phyloP scores from a whole-genome alignment of 2,888 invertebrate genomes.

The Drosophila monieri region DNA sequence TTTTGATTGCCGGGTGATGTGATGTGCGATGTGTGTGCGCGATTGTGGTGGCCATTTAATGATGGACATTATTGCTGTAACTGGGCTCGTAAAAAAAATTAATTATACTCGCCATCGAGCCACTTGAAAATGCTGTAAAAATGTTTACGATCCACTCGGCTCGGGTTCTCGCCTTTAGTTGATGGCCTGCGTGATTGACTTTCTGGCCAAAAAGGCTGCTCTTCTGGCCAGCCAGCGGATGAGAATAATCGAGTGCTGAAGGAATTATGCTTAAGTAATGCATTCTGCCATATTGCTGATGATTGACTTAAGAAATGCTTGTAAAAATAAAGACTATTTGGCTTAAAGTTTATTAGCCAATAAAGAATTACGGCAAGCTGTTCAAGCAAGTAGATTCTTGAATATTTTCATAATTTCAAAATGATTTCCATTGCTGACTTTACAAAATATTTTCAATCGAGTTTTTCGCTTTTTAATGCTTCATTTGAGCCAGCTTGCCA shows the following conservation, averaged over 20 bases:
- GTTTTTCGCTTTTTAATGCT: slow-evolving; percentile 20
- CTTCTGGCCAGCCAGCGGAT: not conserved
- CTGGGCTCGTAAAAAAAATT: slow-evolving; percentile 62
- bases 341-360: slow-evolving; percentile 13
- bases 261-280: slow-evolving; percentile 17
- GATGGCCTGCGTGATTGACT: slow-evolving; percentile 39
- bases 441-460: slow-evolving; percentile 14
- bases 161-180: slow-evolving; percentile 15
- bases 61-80: slow-evolving; percentile 55
- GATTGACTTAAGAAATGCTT: not conserved
- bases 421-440: slow-evolving; percentile 6
- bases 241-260: slow-evolving; percentile 1
- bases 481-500: slow-evolving; percentile 29
- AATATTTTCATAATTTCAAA: not conserved
- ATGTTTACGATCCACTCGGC: slow-evolving; percentile 40
- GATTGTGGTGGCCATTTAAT: slow-evolving; percentile 30
- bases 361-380: slow-evolving; percentile 9
- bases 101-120: slow-evolving; percentile 48
- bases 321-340: slow-evolving; percentile 1
- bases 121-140: slow-evolving; percentile 65
- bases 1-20: slow-evolving; percentile 14
- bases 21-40: slow-evolving; percentile 23
- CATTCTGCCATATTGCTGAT: not conserved
- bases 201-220: not conserved
- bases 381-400: not conserved